Evolutionary conservation across 2,888 invertebrate species (phyloP), one percentile per base, ranked within the genome.

Genomic region (Resseliella maxima): DNA sequence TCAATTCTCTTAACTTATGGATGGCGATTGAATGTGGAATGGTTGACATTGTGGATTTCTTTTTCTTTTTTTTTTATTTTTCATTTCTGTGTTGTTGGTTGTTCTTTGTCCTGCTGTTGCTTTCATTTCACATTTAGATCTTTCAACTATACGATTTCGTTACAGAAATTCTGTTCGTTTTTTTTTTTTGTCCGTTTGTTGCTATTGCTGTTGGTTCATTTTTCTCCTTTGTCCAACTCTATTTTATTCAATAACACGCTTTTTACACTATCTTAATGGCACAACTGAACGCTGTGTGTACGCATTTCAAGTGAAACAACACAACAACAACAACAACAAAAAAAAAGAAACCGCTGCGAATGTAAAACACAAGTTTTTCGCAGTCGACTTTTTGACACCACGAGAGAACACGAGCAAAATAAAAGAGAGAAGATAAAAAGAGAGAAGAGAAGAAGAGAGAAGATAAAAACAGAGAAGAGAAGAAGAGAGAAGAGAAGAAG

Each of bases 31-130:
- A 27, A 35, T 12, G 72, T 31, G 72, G 15, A 35, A 21, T 59
- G 35, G 72, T 18, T 35, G 31, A 35, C 31, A 31, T 72, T 72
- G 72, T 72, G 72, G 15, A 72, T 31, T 5, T 24, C 21, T 2
- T 59, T 59, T 59, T 59, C 24, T 72, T 35, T 59, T 59, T 59
- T 24, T 59, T 12, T 41, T 12, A 5, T 41, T 41, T 12, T n/a
- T n/a, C n/a, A n/a, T 41, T 12, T 41, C 41, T 41, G 41, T 41
- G 41, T 41, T n/a, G 3, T 72, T 15, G 72, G 12, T 72, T 72
- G 72, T 72, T 72, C 72, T 31, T 72, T 72, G 72, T 72, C 27
- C 72, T 72, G 72, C 72, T 72, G 31, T 72, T 72, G 35, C 72
- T 31, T 72, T 31, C 72, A 72, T 72, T 72, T 72, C 31, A 72